phyloP scores from a whole-genome alignment of 2,113 vertebrate genomes.

The Halcyon senegalensis region DNA sequence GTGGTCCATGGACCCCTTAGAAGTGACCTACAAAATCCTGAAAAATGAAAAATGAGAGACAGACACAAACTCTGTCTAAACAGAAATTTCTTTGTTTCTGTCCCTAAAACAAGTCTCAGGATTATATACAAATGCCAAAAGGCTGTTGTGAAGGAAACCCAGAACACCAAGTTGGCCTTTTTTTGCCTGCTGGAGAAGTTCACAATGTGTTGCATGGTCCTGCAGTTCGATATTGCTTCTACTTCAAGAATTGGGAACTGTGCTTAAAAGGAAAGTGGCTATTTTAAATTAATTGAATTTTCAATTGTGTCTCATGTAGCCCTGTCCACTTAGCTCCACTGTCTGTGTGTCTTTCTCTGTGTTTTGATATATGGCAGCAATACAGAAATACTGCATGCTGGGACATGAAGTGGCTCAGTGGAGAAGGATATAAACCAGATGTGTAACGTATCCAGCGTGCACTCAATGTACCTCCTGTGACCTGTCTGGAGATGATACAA shows the following conservation, averaged over 20 bases:
- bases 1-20: background rate
- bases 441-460: background rate
- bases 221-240: background rate
- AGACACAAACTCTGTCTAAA: background rate
- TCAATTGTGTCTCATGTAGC: background rate
- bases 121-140: background rate
- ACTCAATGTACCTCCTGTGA: conserved; percentile 11
- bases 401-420: background rate
- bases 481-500: conserved; percentile 21
- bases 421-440: conserved; percentile 55
- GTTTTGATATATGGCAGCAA: conserved; percentile 24
- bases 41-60: background rate
- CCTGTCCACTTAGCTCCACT: background rate
- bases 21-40: background rate
- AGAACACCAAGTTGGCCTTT: background rate
- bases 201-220: background rate
- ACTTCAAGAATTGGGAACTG: background rate
- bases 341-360: background rate
- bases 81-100: background rate
- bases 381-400: background rate
- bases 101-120: background rate
- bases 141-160: background rate
- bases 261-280: background rate
- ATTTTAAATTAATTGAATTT: background rate
- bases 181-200: background rate